Conservation (phyloP, 2,888 invertebrate species). For the Eumacrocentrus americanus region DNA sequence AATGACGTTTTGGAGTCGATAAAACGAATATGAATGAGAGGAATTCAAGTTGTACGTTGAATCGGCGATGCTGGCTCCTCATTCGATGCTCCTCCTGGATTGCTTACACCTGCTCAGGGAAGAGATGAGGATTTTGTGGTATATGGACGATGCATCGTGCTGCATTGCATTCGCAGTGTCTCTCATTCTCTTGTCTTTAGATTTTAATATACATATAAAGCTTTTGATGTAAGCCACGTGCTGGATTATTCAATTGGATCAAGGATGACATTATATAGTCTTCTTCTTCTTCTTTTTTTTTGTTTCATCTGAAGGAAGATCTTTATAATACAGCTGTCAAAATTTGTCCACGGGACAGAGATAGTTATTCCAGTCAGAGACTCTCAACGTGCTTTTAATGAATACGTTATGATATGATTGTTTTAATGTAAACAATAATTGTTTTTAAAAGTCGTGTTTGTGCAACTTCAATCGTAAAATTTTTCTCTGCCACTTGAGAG, state of each 20-base stretch:
- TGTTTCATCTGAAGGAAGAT: neutral
- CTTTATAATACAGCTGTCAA: neutral
- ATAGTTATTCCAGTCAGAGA: neutral
- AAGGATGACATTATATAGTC: neutral
- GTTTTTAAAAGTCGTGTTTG: neutral
- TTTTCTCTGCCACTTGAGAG: constrained; percentile 16
- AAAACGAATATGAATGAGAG: neutral
- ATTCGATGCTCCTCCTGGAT: constrained; percentile 9
- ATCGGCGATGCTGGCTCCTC: neutral
- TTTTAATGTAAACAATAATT: neutral
- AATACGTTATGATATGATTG: neutral
- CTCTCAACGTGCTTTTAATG: neutral
- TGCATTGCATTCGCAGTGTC: constrained; percentile 32
- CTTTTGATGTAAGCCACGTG: neutral
- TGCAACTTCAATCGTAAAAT: neutral
- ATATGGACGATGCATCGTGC: constrained; percentile 37
- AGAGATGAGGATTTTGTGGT: constrained; percentile 33
- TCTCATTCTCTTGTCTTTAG: constrained; percentile 19
- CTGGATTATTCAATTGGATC: neutral
- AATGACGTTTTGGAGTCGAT: too few species aligned
- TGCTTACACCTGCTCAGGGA: constrained; percentile 37
- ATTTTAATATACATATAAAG: neutral
- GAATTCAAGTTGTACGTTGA: neutral
- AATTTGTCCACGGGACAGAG: neutral
- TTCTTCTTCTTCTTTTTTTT: neutral